Conservation (phyloP, 2,797 vertebrate genomes). For the Mastacembelus armatus region DNA sequence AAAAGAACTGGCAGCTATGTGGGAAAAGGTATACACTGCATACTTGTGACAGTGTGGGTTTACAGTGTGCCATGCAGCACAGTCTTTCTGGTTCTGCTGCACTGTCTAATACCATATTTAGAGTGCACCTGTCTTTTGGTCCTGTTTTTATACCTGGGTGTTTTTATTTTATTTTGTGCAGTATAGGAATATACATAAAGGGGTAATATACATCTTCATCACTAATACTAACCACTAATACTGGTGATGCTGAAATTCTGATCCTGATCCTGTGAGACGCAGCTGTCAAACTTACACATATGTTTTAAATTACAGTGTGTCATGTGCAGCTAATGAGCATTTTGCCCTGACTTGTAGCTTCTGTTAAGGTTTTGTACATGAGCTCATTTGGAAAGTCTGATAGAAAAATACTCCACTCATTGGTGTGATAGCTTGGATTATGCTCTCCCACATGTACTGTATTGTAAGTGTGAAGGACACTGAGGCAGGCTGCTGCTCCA, state of each 20-base stretch:
- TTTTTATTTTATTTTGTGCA: constrained; percentile 8
- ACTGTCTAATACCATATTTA: background rate
- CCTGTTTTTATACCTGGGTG: no score
- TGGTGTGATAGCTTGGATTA: background rate
- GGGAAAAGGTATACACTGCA: constrained; percentile 14
- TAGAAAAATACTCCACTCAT: background rate
- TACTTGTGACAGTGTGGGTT: constrained; percentile 28
- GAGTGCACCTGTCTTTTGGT: background rate
- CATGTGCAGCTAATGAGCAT: no score
- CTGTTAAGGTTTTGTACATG: no score
- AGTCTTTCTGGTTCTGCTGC: background rate
- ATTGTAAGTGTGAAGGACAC: background rate
- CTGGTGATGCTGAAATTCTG: background rate
- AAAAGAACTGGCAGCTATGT: constrained; percentile 29
- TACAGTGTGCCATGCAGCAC: constrained; percentile 5
- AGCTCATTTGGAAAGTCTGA: background rate
- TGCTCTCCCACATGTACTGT: background rate
- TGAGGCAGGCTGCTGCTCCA: background rate
- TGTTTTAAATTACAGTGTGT: no score
- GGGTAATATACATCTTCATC: background rate
- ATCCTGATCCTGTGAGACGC: no score
- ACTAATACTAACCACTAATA: no score
- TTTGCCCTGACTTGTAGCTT: no score
- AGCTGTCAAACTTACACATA: constrained; percentile 2
- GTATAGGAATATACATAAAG: background rate